Evolutionary conservation across 2,797 vertebrate species (phyloP), one percentile per base, ranked within the genome.

Genomic region (Aotus griseimembra): DNA sequence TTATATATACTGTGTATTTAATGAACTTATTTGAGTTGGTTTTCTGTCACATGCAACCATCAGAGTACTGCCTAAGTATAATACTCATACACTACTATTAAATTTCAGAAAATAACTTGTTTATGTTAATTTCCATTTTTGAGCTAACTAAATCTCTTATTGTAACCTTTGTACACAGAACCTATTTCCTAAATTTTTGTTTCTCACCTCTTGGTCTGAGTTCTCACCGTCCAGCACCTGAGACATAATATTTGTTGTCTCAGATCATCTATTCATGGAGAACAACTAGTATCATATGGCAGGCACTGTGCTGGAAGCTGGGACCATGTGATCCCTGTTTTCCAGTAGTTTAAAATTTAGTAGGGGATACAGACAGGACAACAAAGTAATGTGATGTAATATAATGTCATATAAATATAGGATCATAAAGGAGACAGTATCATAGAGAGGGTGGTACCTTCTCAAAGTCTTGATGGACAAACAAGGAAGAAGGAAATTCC

Each of bases 141-240:
- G 8, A 87, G 46, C n/a, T 84, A 58, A 95, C 30, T n/a, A 44
- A 82, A 70, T 1, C 64, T 79, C 26, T 88, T n/a, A n/a, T 20
- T 94, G 17, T 86, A 79, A 93, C 7, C 13, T 89, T 97, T 85
- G 50, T 88, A 94, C 13, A 91, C 11, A 93, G 24, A 90, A 79
- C 3, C 39, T 52, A 55, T 50, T 94, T 94, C 3, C 50, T 96
- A 64, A 77, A 50, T 58, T 93, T 94, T 92, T 81, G 14, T 57
- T 93, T 82, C 28, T 92, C 72, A 61, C 14, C n/a, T 79, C 28
- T 76, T 75, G 9, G 4, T 85, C 58, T 90, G 22, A 90, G 28
- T 83, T 83, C 22, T 55, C 36, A 33, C 39, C 14, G 2, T 50
- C 55, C 64, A 85, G 64, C 33, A 70, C 12, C 11, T 89, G 26